Base-by-base conservation (phyloP, 2,888 invertebrate genomes). In the Patella caerulea region DNA sequence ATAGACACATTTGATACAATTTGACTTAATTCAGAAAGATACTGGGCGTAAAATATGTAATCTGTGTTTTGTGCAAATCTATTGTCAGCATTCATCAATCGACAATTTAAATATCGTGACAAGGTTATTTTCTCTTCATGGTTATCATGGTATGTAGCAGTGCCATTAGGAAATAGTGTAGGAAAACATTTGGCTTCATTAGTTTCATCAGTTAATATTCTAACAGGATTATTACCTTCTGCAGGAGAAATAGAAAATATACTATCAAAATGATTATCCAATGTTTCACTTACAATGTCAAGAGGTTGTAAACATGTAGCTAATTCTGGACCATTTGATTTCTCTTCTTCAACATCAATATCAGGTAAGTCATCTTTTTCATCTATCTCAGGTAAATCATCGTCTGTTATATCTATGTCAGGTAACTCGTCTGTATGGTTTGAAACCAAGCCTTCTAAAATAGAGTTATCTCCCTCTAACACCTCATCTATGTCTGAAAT, bases 291-390 rank as follows among this genome's bases (percentile, higher is more conserved):
- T 12, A 65, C 79, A 56, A 81, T 52, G 55, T 82, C 77, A 29
- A 53, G 71, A 17, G 81, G 79, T 71, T 82, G 81, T 12, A 82
- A 53, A 71, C 81, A 81, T 11, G 79, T 81, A 19, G 78, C 76
- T 19, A 34, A 65, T 74, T 17, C 56, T 17, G 56, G 73, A 7
- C 45, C 73, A 15, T 19, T 72, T 72, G 17, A 14, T 24, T 52
- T 17, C 19, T 34, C 17, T 15, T 12, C 73, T 45, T 45, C 45
- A 45, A 45, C 45, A 17, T 52, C 24, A 17, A 72, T 72, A 17
- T 56, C 56, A 5, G 56, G 56, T 56, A 56, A 56, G 5, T 56
- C 56, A 56, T 17, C 17, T 17, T 56, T 7, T 17, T n/a, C n/a
- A n/a, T 56, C 56, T 17, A 56, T n/a, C 7, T 17, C 17, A 15